These are phyloP conservation scores for Stratiomys singularior DNA, from an alignment of 2,888 invertebrate genomes.

Conservation along the genomic window DNA sequence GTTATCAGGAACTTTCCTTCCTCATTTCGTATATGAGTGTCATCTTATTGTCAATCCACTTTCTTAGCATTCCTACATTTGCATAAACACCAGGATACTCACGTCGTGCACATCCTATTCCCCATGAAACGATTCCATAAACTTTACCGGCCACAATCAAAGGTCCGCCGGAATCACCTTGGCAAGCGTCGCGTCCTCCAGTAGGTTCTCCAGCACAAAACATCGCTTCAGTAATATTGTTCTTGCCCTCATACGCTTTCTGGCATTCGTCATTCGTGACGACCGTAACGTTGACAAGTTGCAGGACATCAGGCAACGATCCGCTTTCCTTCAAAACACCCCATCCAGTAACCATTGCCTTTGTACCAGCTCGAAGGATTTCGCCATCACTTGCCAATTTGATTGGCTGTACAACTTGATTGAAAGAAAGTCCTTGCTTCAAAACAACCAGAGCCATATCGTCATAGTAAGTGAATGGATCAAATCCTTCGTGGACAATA, in stretches of 20 bases:
- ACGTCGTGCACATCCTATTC: conserved; percentile 65
- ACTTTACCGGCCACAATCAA: conserved; percentile 57
- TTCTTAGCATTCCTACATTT: conserved; percentile 57
- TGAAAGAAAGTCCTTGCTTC: conserved; percentile 63
- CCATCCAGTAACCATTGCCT: conserved; percentile 34
- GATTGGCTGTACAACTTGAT: conserved; percentile 62
- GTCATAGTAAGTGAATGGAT: conserved; percentile 66
- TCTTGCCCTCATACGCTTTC: conserved; percentile 53
- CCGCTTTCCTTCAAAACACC: conserved; percentile 21
- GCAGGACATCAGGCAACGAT: background rate
- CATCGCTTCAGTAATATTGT: conserved; percentile 48
- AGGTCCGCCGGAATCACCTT: conserved; percentile 63
- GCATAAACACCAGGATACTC: conserved; percentile 67
- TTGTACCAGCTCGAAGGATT: background rate
- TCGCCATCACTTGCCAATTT: conserved; percentile 60
- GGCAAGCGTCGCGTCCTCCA: conserved; percentile 66
- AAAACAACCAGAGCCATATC: conserved; percentile 70
- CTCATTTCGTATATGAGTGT: too few species aligned
- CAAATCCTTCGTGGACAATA: conserved; percentile 66
- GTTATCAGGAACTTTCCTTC: too few species aligned
- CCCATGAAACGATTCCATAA: conserved; percentile 67
- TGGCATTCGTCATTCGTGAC: background rate
- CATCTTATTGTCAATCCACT: conserved; percentile 1
- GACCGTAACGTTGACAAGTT: conserved; percentile 13
- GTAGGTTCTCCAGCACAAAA: conserved; percentile 49